A percentile compares a stretch with the other conserved stretches of the same genome.
phyloP scores from a whole-genome alignment of 2,888 invertebrate genomes.

The Netelia fuscicornis region DNA sequence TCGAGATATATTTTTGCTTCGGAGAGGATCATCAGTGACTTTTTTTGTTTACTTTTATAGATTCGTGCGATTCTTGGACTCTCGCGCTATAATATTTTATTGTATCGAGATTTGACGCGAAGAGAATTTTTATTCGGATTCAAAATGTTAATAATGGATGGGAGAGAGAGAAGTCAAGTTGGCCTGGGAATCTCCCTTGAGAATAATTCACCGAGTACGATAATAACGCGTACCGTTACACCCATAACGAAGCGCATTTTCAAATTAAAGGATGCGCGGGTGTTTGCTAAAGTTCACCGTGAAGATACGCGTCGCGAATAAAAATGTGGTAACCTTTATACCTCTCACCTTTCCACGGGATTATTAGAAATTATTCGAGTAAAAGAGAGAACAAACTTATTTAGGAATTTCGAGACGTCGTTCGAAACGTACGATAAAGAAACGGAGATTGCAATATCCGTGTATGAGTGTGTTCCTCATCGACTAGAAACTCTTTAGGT shows the following conservation, averaged over 20 bases:
- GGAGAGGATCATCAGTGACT: background rate
- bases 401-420: background rate
- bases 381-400: background rate
- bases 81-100: background rate
- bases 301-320: constrained; percentile 2
- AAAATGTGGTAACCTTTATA: background rate
- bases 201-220: constrained; percentile 18
- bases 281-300: constrained; percentile 1
- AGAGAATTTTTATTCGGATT: constrained; percentile 8
- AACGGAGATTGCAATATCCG: background rate
- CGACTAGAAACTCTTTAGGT: background rate
- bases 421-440: background rate
- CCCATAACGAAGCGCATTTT: constrained; percentile 8
- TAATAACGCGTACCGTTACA: constrained; percentile 11
- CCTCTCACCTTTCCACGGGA: too few relatives aligned
- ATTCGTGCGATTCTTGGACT: background rate
- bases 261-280: constrained; percentile 33
- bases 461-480: background rate
- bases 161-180: background rate
- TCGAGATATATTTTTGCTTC: background rate
- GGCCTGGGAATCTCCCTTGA: constrained; percentile 19
- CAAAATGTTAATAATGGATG: constrained; percentile 21
- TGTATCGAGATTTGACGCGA: background rate
- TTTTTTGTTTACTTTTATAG: background rate
- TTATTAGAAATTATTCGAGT: too few relatives aligned